Percentiles rank a stretch among this genome's conserved stretches.
phyloP scores from a whole-genome alignment of 2,113 vertebrate species.

The Corythornis cristatus region DNA sequence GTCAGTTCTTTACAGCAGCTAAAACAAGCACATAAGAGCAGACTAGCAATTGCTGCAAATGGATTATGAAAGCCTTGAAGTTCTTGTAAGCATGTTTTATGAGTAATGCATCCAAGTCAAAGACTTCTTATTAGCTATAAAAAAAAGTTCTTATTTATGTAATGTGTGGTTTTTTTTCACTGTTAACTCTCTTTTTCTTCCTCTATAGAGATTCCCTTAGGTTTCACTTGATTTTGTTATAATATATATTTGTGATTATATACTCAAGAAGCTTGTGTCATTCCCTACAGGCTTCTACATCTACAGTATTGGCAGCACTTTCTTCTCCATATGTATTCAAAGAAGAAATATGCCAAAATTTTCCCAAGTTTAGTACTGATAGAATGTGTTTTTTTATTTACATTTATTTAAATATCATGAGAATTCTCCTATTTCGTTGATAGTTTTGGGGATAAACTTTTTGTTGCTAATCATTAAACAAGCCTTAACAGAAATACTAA shows the following conservation, averaged over 20 bases:
- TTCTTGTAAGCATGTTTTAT: neutral
- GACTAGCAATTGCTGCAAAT: neutral
- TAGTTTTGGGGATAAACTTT: neutral
- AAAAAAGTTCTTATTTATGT: neutral
- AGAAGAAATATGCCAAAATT: neutral
- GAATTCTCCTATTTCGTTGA: neutral
- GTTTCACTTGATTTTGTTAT: neutral
- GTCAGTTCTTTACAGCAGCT: neutral
- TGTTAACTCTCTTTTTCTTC: neutral
- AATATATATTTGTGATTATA: neutral
- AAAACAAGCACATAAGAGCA: neutral
- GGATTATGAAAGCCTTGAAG: neutral
- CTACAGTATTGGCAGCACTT: neutral
- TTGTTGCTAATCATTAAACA: neutral
- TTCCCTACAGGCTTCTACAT: neutral
- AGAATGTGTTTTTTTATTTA: neutral
- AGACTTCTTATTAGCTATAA: neutral
- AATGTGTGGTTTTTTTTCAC: neutral
- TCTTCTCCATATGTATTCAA: neutral
- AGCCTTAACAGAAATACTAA: neutral
- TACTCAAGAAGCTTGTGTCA: neutral
- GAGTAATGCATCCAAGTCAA: neutral
- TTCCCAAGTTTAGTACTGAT: neutral
- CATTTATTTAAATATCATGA: neutral
- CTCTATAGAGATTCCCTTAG: neutral